These are phyloP conservation scores for Sturnus vulgaris DNA, from an alignment of 2,113 vertebrate species.

Conservation along the genomic window DNA sequence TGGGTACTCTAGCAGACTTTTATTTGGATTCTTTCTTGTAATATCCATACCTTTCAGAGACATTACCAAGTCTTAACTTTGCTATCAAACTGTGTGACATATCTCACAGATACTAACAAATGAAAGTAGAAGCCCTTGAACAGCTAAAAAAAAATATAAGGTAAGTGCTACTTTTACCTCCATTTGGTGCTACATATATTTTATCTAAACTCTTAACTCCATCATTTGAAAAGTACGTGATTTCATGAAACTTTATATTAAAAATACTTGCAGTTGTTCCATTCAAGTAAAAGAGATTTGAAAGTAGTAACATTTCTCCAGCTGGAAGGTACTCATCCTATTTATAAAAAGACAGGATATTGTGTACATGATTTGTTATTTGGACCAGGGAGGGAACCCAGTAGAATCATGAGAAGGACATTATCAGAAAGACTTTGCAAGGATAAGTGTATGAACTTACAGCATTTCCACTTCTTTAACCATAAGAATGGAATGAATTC, in stretches of 20 bases:
- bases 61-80: neutral
- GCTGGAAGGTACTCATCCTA: neutral
- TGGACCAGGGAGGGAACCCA: slow-evolving; percentile 65
- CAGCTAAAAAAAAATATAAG: neutral
- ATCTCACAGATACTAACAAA: neutral
- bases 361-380: slow-evolving; percentile 45
- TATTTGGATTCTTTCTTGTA: neutral
- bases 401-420: slow-evolving; percentile 69
- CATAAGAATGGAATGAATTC: neutral
- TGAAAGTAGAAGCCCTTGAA: neutral
- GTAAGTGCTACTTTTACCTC: neutral
- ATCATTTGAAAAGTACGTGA: neutral
- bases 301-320: neutral
- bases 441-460: neutral
- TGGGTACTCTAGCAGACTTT: neutral
- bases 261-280: neutral
- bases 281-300: neutral
- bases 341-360: slow-evolving; percentile 35
- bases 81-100: neutral
- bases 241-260: neutral
- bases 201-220: neutral
- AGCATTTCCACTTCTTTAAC: slow-evolving; percentile 43
- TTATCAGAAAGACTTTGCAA: slow-evolving; percentile 67
- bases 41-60: neutral
- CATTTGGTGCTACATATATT: neutral